Conservation (phyloP, 2,888 invertebrate species). For the Scelioninae gen. 2 region DNA sequence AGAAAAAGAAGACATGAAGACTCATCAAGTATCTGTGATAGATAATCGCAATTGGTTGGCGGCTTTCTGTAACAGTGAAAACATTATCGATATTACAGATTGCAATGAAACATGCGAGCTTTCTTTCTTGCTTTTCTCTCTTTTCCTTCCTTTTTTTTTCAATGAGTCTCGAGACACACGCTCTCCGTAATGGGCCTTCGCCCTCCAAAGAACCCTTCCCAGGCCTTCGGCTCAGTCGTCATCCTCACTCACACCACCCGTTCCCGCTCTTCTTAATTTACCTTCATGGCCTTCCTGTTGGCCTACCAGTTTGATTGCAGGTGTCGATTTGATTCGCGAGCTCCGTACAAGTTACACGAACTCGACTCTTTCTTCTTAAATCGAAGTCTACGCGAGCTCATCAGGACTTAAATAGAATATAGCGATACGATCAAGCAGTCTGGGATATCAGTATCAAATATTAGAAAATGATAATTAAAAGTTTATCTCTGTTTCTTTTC, state of each 20-base stretch:
- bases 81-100: conserved; percentile 68
- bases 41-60: conserved; percentile 73
- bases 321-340: conserved; percentile 68
- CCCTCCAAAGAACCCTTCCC: conserved; percentile 59
- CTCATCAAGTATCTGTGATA: conserved; percentile 65
- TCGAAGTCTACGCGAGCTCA: conserved; percentile 56
- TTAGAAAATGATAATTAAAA: conserved; percentile 56
- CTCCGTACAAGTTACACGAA: conserved; percentile 60
- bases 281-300: conserved; percentile 61
- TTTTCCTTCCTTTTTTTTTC: conserved; percentile 49
- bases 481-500: conserved; percentile 3
- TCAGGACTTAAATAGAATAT: conserved; percentile 57
- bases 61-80: conserved; percentile 67
- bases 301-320: conserved; percentile 62
- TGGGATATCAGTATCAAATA: conserved; percentile 43
- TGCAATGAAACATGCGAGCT: conserved; percentile 67
- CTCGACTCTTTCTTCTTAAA: conserved; percentile 58
- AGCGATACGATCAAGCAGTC: conserved; percentile 52
- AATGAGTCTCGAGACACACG: conserved; percentile 67
- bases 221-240: conserved; percentile 60
- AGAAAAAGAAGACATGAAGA: conserved; percentile 56
- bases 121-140: conserved; percentile 55
- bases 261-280: conserved; percentile 66
- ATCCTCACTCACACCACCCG: conserved; percentile 58
- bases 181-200: conserved; percentile 65